Conservation (phyloP, 2,113 vertebrate species). For the Meriones unguiculatus region DNA sequence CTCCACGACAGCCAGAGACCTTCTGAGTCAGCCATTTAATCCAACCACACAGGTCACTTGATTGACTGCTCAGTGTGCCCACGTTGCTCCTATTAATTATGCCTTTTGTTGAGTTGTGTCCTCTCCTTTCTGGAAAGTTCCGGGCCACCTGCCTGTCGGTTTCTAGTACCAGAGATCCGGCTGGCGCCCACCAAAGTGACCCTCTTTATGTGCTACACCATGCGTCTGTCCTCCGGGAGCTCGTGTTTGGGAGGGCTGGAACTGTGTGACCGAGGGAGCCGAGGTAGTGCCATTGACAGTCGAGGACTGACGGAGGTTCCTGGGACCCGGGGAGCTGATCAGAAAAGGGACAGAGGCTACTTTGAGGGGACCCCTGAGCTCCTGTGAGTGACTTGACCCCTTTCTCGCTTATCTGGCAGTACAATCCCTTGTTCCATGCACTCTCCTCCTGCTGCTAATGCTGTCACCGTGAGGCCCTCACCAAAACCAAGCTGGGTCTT, state of each 20-base stretch:
- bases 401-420: background rate
- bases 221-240: no score
- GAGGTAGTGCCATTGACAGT: no score
- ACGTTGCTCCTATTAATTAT: constrained; percentile 25
- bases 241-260: background rate
- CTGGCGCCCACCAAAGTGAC: background rate
- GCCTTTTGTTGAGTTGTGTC: background rate
- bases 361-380: background rate
- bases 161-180: background rate
- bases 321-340: no score
- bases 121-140: background rate
- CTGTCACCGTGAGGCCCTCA: background rate
- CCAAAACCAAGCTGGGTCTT: background rate
- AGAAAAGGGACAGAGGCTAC: background rate
- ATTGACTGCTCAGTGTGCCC: background rate
- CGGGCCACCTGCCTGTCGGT: background rate
- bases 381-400: background rate
- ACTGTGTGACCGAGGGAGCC: background rate
- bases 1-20: background rate
- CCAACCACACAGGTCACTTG: constrained; percentile 29
- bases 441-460: no score
- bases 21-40: constrained; percentile 58
- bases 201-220: background rate
- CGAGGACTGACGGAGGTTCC: background rate
- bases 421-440: background rate